Evolutionary conservation across 1,140 invertebrate species (phyloP).

Genomic region (Platorchestia sp.): DNA sequence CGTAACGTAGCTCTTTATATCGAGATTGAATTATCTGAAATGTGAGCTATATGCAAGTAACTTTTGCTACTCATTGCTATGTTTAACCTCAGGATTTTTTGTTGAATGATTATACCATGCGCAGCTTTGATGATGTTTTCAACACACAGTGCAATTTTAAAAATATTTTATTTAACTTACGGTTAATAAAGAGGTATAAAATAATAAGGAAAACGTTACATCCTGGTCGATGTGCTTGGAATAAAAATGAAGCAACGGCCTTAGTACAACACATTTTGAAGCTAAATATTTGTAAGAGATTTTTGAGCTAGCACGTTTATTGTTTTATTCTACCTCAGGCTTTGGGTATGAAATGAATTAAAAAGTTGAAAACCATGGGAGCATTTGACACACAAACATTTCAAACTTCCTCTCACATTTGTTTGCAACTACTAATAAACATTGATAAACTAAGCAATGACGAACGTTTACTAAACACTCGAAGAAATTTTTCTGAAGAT

Average conservation of each 20-base stretch:
- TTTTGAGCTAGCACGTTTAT: background rate
- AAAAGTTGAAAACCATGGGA: background rate
- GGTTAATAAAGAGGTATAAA: background rate
- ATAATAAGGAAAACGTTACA: background rate
- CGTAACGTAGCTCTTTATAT: background rate
- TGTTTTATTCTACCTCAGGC: background rate
- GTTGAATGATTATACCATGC: background rate
- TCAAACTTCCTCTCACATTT: background rate
- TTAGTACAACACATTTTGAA: background rate
- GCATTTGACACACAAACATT: background rate
- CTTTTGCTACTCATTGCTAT: background rate
- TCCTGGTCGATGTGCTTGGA: background rate
- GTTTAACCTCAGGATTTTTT: background rate
- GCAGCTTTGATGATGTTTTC: background rate
- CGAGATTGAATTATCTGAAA: background rate
- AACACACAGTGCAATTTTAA: background rate
- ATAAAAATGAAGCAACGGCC: background rate
- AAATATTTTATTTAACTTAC: background rate
- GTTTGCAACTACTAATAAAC: background rate
- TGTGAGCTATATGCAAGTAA: background rate
- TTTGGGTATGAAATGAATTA: background rate
- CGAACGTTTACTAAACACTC: background rate
- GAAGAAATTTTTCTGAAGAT: conserved; percentile 22
- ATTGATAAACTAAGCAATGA: background rate
- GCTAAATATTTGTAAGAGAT: background rate